A percentile compares a stretch with the other conserved stretches of the same genome.
Conservation (phyloP, 2,888 invertebrate genomes). For the Eupeodes latifasciatus region DNA sequence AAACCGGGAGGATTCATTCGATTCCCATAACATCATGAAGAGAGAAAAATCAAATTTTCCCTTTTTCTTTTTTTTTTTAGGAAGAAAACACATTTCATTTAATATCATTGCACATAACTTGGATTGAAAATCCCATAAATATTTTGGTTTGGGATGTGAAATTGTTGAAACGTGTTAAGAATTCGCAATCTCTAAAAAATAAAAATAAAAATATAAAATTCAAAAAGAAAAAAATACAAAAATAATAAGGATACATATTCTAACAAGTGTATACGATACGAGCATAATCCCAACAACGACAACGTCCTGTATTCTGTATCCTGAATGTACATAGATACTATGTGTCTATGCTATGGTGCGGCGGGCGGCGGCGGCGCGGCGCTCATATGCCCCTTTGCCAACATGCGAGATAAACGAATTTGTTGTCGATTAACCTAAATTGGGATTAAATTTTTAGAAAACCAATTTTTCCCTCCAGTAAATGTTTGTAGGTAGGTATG, state of each 20-base stretch:
- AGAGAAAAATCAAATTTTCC: slow-evolving; percentile 65
- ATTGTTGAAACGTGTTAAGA: slow-evolving; percentile 78
- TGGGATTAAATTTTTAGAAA: slow-evolving; percentile 77
- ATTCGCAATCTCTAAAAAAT: slow-evolving; percentile 72
- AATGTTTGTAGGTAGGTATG: slow-evolving; percentile 42
- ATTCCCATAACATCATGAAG: slow-evolving; percentile 9
- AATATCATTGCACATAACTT: slow-evolving; percentile 76
- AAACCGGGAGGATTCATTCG: slow-evolving; percentile 4
- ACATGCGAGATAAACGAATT: slow-evolving; percentile 71
- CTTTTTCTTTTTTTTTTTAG: slow-evolving; percentile 9
- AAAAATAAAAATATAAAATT: slow-evolving; percentile 2
- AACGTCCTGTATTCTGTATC: slow-evolving; percentile 2
- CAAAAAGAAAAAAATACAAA: slow-evolving; percentile 6
- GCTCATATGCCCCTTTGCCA: slow-evolving; percentile 33
- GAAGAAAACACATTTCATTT: slow-evolving; percentile 74
- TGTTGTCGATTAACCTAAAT: slow-evolving; percentile 76
- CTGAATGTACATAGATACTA: background rate
- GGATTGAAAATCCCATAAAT: slow-evolving; percentile 73
- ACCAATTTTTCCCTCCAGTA: slow-evolving; percentile 70
- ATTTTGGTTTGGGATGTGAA: slow-evolving; percentile 75
- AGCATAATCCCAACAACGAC: background rate
- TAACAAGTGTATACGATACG: slow-evolving; percentile 38
- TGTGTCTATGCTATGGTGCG: slow-evolving; percentile 3
- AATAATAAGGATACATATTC: slow-evolving; percentile 42
- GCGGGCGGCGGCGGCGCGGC: too few species aligned